Conservation (phyloP, 2,888 invertebrate species). For the Papilio gigon region DNA sequence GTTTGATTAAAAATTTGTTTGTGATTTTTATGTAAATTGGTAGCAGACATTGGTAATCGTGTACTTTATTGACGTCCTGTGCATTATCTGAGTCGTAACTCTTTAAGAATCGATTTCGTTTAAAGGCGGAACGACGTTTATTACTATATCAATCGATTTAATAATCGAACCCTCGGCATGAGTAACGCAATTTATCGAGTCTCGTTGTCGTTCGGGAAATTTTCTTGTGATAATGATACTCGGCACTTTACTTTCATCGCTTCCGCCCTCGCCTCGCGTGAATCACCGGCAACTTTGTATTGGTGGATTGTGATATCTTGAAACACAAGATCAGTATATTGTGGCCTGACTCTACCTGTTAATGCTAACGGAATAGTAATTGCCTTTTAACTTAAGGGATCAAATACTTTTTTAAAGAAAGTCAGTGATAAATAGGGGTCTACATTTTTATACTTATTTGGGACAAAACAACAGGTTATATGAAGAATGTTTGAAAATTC, state of each 20-base stretch:
- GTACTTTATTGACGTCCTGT: constrained; percentile 31
- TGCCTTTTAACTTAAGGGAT: not conserved
- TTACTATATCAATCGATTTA: constrained; percentile 31
- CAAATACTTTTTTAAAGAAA: not conserved
- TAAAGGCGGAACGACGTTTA: constrained; percentile 20
- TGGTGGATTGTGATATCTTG: not conserved
- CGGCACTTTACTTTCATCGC: constrained; percentile 32
- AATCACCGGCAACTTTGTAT: constrained; percentile 28
- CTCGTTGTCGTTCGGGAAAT: constrained; percentile 31
- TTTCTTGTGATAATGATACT: constrained; percentile 32
- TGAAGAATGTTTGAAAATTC: too few relatives aligned
- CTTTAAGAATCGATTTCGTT: constrained; percentile 18
- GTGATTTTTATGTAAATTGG: not conserved
- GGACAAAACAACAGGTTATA: too few relatives aligned
- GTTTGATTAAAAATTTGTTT: constrained; percentile 20
- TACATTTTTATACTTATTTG: too few relatives aligned
- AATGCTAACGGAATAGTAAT: not conserved
- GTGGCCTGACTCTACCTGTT: not conserved
- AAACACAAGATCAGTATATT: not conserved
- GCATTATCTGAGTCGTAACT: constrained; percentile 8
- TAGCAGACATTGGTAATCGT: constrained; percentile 6
- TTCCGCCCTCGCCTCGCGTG: constrained; percentile 31
- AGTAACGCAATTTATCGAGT: constrained; percentile 23
- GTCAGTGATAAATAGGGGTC: too few relatives aligned
- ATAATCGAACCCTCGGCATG: constrained; percentile 20